Evolutionary conservation across 2,888 invertebrate genomes (phyloP), one percentile per base, ranked within the genome.

Genomic region (Flabesymbios commensalis): DNA sequence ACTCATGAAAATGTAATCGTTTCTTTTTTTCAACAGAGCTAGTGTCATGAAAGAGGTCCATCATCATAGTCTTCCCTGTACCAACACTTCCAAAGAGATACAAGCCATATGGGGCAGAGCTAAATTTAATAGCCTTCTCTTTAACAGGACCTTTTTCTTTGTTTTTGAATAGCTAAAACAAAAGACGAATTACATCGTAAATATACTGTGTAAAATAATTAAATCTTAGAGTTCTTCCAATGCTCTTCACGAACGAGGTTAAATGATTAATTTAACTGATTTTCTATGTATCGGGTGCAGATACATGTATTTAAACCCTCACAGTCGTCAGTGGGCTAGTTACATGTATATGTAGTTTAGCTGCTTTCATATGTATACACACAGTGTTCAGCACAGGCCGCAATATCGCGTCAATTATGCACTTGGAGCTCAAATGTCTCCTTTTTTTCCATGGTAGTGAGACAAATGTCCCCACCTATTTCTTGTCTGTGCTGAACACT

Each of bases 31-130:
- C 83, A 29, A 84, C 73, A n/a, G 75, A 68, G 79, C 89, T 89
- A 77, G 89, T 88, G 73, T 93, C 89, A 85, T 90, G 94, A 85
- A 99, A 98, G 75, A 99, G 84, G 84, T 99, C 98, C 99, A 99
- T 99, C 61, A 99, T 85, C 90, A 98, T 98, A 4, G 99, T 99
- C 86, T 99, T 99, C 47, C 99, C 99, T 70, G 77, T 76, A 5
- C 81, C 79, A 31, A 80, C 79, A 67, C 74, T 77, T 48, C 79
- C 79, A 72, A 76, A 74, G n/a, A 80, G 61, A 63, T 79, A 78
- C n/a, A 78, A 51, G 17, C 78, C 77, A 57, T 70, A 71, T 4
- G 78, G 75, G n/a, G 67, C 61, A 24, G 42, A 22, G 3, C 54
- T 45, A 29, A 57, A 67, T 39, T 67, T 67, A 22, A 52, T 59